phyloP scores from a whole-genome alignment of 2,888 invertebrate genomes.

The Nycteola revayana region DNA sequence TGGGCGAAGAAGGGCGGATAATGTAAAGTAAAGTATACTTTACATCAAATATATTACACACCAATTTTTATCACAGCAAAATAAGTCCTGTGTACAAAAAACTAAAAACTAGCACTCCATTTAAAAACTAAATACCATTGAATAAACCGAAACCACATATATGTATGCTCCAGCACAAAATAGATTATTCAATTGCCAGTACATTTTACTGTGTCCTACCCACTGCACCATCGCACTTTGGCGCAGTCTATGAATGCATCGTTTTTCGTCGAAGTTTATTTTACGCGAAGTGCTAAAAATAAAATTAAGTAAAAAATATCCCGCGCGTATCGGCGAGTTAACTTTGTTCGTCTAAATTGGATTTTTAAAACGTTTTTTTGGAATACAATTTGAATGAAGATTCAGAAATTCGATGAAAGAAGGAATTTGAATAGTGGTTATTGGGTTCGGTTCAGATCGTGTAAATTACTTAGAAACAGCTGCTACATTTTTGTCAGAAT shows the following conservation, averaged over 20 bases:
- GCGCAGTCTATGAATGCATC: slow-evolving; percentile 39
- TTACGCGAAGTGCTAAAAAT: slow-evolving; percentile 39
- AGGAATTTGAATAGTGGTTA: too few relatives aligned
- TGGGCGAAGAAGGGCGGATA: too few relatives aligned
- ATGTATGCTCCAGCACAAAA: slow-evolving; percentile 29
- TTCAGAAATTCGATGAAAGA: background rate
- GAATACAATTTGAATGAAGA: slow-evolving; percentile 2
- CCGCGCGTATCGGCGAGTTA: slow-evolving; percentile 21
- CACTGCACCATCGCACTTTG: slow-evolving; percentile 37
- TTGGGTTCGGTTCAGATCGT: too few relatives aligned
- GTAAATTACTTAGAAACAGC: too few relatives aligned
- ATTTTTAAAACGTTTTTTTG: slow-evolving; percentile 20
- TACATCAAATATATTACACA: too few relatives aligned
- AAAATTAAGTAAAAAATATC: slow-evolving; percentile 34
- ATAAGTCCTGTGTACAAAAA: too few relatives aligned
- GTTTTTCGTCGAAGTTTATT: slow-evolving; percentile 36
- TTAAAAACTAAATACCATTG: slow-evolving; percentile 11
- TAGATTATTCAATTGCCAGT: slow-evolving; percentile 65
- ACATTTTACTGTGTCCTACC: slow-evolving; percentile 45
- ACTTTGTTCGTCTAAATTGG: slow-evolving; percentile 27
- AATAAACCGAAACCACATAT: slow-evolving; percentile 4
- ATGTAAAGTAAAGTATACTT: too few relatives aligned
- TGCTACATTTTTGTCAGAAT: too few relatives aligned
- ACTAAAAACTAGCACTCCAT: background rate
- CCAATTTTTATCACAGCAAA: too few relatives aligned